Conservation (phyloP, 2,113 vertebrate species). For the Apodemus speciosus region DNA sequence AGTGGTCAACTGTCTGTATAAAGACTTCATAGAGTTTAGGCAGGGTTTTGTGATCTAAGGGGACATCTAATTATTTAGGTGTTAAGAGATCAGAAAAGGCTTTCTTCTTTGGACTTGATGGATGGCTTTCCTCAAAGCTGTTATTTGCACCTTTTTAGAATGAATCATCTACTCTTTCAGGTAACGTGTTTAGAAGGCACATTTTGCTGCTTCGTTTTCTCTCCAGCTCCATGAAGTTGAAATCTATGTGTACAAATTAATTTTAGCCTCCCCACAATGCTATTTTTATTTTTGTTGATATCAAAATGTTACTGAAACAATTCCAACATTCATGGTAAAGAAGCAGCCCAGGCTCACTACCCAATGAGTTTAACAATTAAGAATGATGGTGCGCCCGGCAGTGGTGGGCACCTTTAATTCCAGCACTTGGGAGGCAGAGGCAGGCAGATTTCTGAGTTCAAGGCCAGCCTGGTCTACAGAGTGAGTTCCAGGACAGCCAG, state of each 20-base stretch:
- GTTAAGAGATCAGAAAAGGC: not conserved
- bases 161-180: not conserved
- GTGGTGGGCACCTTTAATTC: too few relatives aligned
- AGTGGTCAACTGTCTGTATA: not conserved
- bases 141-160: conserved; percentile 6
- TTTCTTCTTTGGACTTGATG: not conserved
- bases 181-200: not conserved
- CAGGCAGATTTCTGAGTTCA: too few relatives aligned
- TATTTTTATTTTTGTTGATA: conserved; percentile 34
- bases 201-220: not conserved
- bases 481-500: too few relatives aligned
- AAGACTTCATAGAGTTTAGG: not conserved
- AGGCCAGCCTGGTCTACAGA: too few relatives aligned
- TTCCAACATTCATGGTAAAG: not conserved
- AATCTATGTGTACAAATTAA: not conserved
- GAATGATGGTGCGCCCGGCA: not conserved
- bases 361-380: not conserved
- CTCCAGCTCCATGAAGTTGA: not conserved
- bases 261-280: not conserved
- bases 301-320: conserved; percentile 41
- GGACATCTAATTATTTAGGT: not conserved
- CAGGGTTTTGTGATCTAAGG: conserved; percentile 13
- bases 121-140: not conserved
- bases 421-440: too few relatives aligned
- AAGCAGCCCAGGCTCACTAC: not conserved